phyloP scores from a whole-genome alignment of 2,797 vertebrate species.

The Orestias chungarensis region DNA sequence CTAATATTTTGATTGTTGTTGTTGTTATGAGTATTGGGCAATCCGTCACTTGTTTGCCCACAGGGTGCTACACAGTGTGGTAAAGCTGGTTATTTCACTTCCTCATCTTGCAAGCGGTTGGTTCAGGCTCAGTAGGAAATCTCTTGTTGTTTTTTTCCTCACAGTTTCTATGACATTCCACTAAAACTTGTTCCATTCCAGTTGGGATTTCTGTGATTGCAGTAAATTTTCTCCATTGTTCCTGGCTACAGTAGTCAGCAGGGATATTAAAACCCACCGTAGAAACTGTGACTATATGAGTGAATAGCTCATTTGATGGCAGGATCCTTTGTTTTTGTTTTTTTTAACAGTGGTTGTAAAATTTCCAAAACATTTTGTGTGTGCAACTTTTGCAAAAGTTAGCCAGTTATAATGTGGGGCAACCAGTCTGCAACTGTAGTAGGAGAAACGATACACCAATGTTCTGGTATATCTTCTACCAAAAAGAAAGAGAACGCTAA shows the following conservation, averaged over 20 bases:
- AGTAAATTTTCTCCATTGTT: neutral
- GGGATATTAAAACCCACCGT: neutral
- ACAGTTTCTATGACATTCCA: slow-evolving; percentile 12
- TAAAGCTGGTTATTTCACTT: slow-evolving; percentile 1
- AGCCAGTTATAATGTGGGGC: neutral
- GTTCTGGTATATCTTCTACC: neutral
- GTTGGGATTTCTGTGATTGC: neutral
- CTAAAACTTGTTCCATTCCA: slow-evolving; percentile 1
- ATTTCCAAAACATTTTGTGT: neutral
- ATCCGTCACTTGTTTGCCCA: neutral
- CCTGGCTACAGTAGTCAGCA: too few species aligned
- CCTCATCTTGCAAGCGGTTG: neutral
- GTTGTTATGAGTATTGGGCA: neutral
- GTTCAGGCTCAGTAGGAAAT: neutral
- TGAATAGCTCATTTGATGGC: neutral
- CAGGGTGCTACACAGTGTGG: neutral
- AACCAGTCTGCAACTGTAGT: neutral
- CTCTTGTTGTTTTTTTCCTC: neutral
- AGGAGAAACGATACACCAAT: neutral
- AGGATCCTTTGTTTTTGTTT: neutral
- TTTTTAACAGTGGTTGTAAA: neutral
- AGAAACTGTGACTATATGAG: neutral
- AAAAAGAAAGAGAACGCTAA: neutral
- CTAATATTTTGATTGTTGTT: neutral
- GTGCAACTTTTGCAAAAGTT: neutral